These are phyloP conservation scores for Caenorhabditis imperialis DNA, from an alignment of 2,888 invertebrate species.

Conservation along the genomic window DNA sequence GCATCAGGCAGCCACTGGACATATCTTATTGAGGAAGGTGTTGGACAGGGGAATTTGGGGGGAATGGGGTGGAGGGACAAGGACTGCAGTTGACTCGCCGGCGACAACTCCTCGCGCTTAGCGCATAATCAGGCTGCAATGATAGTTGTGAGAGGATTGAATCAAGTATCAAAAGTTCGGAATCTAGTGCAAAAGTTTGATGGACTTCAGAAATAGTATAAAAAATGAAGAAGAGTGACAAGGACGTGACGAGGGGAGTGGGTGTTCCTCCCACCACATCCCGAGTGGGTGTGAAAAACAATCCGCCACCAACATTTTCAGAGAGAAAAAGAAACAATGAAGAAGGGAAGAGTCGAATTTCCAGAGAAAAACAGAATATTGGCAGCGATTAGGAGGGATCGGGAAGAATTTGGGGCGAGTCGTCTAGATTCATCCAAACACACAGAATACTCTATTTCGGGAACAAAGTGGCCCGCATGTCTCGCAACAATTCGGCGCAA, in stretches of 20 bases:
- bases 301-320: constrained; percentile 14
- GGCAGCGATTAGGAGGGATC: constrained; percentile 9
- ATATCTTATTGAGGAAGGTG: constrained; percentile 28
- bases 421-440: too few species aligned
- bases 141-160: neutral
- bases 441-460: constrained; percentile 26
- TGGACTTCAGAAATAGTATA: too few species aligned
- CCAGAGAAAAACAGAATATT: constrained; percentile 5
- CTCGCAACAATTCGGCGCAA: constrained; percentile 35
- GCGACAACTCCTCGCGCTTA: constrained; percentile 46
- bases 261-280: too few species aligned
- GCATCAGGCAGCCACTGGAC: constrained; percentile 55
- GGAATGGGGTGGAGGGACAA: constrained; percentile 14
- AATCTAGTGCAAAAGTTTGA: too few species aligned
- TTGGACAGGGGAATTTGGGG: constrained; percentile 19
- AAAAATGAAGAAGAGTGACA: too few species aligned
- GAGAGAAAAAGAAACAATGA: neutral
- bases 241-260: too few species aligned
- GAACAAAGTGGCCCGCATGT: constrained; percentile 8
- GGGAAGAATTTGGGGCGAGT: neutral
- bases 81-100: constrained; percentile 39
- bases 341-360: constrained; percentile 31
- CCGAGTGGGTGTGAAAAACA: constrained; percentile 52
- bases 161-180: neutral
- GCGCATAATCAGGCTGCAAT: constrained; percentile 55